These are phyloP conservation scores for Latheticus oryzae DNA, from an alignment of 2,888 invertebrate species.

Conservation along the genomic window DNA sequence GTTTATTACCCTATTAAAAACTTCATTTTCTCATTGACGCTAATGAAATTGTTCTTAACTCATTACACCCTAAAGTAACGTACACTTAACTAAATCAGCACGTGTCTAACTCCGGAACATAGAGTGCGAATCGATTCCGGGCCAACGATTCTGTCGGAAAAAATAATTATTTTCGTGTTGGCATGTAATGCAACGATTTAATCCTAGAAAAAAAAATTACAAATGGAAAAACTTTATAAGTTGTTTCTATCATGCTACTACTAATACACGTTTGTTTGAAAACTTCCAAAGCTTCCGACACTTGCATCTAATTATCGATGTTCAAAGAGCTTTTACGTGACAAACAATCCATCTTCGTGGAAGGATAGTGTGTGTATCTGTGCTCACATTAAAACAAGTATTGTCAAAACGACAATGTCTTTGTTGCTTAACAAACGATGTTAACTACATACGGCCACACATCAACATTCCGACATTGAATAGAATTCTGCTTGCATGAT, in stretches of 20 bases:
- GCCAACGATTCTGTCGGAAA: neutral
- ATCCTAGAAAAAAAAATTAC: neutral
- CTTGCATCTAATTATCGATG: conserved; percentile 29
- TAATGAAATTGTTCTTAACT: conserved; percentile 25
- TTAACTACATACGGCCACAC: conserved; percentile 17
- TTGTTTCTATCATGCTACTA: conserved; percentile 26
- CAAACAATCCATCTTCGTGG: conserved; percentile 27
- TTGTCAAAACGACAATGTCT: conserved; percentile 28
- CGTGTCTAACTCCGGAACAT: conserved; percentile 16
- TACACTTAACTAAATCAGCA: conserved; percentile 27
- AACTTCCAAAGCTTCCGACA: conserved; percentile 26
- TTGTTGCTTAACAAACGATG: conserved; percentile 21
- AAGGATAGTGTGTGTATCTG: conserved; percentile 25
- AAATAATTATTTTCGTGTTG: conserved; percentile 23
- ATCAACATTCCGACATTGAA: conserved; percentile 25
- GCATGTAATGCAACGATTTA: conserved; percentile 29
- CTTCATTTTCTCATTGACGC: conserved; percentile 22
- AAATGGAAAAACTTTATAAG: conserved; percentile 24
- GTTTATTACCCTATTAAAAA: conserved; percentile 26
- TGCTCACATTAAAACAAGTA: conserved; percentile 21
- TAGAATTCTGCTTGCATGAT: conserved; percentile 26
- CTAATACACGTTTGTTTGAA: conserved; percentile 17
- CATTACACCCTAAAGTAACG: conserved; percentile 26
- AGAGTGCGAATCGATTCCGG: conserved; percentile 9
- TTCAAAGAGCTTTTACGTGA: conserved; percentile 31